phyloP scores from a whole-genome alignment of 1,140 invertebrate species.

The Zaprionus nigranus region DNA sequence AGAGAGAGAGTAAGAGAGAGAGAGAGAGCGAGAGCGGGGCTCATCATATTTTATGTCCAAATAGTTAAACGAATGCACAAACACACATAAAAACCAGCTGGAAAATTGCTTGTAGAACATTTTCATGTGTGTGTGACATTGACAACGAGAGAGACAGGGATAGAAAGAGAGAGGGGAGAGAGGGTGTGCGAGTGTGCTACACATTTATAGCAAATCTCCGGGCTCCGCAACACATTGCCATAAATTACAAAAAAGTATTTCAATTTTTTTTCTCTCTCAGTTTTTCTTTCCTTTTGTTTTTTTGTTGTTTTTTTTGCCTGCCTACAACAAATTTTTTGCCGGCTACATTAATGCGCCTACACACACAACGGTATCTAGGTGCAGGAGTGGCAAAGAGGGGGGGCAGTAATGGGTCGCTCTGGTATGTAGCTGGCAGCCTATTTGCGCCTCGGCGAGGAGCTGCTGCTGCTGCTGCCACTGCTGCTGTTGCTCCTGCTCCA shows the following conservation, averaged over 20 bases:
- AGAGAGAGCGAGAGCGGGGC: constrained; percentile 7
- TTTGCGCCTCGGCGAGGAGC: constrained; percentile 64
- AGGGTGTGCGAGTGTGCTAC: constrained; percentile 21
- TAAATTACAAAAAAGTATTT: constrained; percentile 82
- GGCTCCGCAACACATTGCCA: constrained; percentile 71
- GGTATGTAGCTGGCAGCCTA: constrained; percentile 73
- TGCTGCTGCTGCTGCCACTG: constrained; percentile 2
- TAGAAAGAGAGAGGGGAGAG: neutral
- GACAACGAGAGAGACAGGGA: constrained; percentile 28
- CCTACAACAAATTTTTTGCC: constrained; percentile 46
- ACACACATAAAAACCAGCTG: constrained; percentile 78
- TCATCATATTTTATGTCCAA: constrained; percentile 43
- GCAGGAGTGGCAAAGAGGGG: neutral
- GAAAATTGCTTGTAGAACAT: constrained; percentile 83
- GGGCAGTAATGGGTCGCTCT: constrained; percentile 24
- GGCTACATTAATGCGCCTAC: constrained; percentile 77
- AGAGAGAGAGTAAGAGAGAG: no score
- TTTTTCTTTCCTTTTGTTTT: constrained; percentile 39
- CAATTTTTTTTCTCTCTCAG: constrained; percentile 63
- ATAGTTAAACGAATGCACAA: constrained; percentile 57
- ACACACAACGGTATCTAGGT: constrained; percentile 51
- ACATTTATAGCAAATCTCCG: constrained; percentile 75
- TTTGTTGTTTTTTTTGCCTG: constrained; percentile 19
- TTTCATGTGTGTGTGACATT: constrained; percentile 72
- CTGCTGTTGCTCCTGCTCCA: neutral